These are phyloP conservation scores for Resseliella maxima DNA, from an alignment of 2,888 invertebrate species.

Conservation along the genomic window DNA sequence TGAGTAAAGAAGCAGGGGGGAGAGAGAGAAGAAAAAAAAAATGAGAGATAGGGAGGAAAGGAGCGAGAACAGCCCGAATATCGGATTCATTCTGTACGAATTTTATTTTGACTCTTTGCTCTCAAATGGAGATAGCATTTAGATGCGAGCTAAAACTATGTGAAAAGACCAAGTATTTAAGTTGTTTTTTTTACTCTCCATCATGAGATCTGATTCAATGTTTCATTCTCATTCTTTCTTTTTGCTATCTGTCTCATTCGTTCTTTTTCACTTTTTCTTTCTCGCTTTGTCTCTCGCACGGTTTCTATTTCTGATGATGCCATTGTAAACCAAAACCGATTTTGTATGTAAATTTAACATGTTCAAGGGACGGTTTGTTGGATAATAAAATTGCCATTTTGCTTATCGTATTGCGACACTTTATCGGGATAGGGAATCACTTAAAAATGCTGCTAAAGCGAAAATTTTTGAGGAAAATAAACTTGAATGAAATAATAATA, in stretches of 20 bases:
- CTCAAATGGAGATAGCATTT: no score
- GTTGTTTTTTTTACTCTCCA: not conserved
- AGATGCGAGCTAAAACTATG: not conserved
- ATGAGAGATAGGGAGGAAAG: no score
- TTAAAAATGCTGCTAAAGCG: constrained; percentile 51
- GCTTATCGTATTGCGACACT: constrained; percentile 43
- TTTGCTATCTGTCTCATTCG: not conserved
- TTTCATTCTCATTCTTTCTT: not conserved
- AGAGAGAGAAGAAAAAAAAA: not conserved
- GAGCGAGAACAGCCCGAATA: constrained; percentile 2
- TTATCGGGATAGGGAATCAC: constrained; percentile 3
- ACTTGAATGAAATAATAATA: constrained; percentile 20
- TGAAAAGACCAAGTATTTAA: not conserved
- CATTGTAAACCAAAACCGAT: constrained; percentile 26
- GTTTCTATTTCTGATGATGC: no score
- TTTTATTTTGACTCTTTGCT: not conserved
- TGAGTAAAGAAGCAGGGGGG: no score
- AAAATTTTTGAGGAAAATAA: not conserved
- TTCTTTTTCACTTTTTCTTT: not conserved
- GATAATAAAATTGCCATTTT: constrained; percentile 45
- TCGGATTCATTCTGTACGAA: constrained; percentile 15
- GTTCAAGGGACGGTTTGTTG: not conserved
- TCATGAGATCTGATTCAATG: not conserved
- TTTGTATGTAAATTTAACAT: constrained; percentile 39
- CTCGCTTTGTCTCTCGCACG: not conserved